phyloP scores from a whole-genome alignment of 2,797 vertebrate genomes.

The Alca torda region DNA sequence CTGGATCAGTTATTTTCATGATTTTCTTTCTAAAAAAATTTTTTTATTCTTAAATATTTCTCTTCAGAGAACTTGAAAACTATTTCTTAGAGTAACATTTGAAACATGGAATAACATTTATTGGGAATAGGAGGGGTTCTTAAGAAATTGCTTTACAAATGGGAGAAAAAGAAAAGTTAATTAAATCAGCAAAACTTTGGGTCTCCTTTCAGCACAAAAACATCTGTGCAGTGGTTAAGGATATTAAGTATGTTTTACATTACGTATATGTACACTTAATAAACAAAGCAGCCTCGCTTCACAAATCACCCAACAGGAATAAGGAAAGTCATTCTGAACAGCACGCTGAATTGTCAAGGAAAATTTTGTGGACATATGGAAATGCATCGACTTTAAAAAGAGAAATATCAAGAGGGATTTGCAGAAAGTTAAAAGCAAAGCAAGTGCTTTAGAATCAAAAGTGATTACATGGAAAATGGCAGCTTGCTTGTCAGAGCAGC shows the following conservation, averaged over 20 bases:
- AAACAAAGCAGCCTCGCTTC: conserved; percentile 32
- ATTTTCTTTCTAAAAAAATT: neutral
- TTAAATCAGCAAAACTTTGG: neutral
- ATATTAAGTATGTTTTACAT: neutral
- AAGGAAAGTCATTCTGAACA: neutral
- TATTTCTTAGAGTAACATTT: neutral
- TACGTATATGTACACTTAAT: neutral
- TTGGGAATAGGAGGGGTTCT: neutral
- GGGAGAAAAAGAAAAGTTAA: neutral
- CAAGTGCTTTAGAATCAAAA: conserved; percentile 44
- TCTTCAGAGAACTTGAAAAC: neutral
- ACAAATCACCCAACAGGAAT: neutral
- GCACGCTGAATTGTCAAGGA: neutral
- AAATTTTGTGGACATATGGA: conserved; percentile 56
- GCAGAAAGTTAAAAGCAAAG: conserved; percentile 57
- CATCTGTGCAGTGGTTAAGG: conserved; percentile 4
- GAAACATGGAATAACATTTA: neutral
- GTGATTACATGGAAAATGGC: conserved; percentile 52
- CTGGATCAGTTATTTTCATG: neutral
- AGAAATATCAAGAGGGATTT: conserved; percentile 56
- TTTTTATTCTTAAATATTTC: neutral
- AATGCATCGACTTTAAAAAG: conserved; percentile 48
- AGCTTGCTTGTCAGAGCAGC: conserved; percentile 32
- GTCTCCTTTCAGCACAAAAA: conserved; percentile 11
- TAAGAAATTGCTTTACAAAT: neutral